Base-by-base conservation (phyloP, 1,140 invertebrate species). In the Pogonus chalceus region DNA sequence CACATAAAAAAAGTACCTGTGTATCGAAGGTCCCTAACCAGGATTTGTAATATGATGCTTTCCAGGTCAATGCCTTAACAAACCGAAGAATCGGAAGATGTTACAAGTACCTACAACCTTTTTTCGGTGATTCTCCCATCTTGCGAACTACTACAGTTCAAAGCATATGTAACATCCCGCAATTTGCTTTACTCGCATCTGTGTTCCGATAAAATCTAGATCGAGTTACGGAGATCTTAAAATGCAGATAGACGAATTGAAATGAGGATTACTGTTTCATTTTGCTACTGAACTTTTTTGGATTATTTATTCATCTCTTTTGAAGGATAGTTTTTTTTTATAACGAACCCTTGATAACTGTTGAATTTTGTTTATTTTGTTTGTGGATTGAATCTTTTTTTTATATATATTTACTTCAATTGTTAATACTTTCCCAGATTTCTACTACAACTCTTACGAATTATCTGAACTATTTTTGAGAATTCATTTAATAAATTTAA, bases 191-290 rank as follows among this genome's bases (percentile, higher is more conserved):
- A 16, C 7, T 10, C 7, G 9, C 9, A 9, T 43, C 9, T 43
- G 37, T 18, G 18, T 16, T 10, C 56, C 50, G 68, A 62, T 55
- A 67, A 58, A 56, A 62, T 65, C 60, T 54, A 60, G 59, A 65
- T 65, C 63, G 60, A 48, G 61, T 65, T 65, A 63, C 63, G 57
- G 54, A 63, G 61, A 63, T 62, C 56, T 39, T n/a, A n/a, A n/a
- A n/a, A n/a, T n/a, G n/a, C 20, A 62, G 61, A 65, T 65, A 61
- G 59, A 16, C 52, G 54, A 61, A 59, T 62, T 59, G 59, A 55
- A 60, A 59, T 53, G 54, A 56, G 61, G 62, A 63, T 63, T 65
- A 63, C 59, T 59, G 57, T 60, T 62, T 62, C 62, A 63, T 58
- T 55, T 61, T 56, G 58, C n/a, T n/a, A n/a, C n/a, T n/a, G n/a